A percentile compares a stretch with the other conserved stretches of the same genome.
These are phyloP conservation scores for Balaenoptera acutorostrata DNA, from an alignment of 2,113 vertebrate genomes.

Conservation along the genomic window DNA sequence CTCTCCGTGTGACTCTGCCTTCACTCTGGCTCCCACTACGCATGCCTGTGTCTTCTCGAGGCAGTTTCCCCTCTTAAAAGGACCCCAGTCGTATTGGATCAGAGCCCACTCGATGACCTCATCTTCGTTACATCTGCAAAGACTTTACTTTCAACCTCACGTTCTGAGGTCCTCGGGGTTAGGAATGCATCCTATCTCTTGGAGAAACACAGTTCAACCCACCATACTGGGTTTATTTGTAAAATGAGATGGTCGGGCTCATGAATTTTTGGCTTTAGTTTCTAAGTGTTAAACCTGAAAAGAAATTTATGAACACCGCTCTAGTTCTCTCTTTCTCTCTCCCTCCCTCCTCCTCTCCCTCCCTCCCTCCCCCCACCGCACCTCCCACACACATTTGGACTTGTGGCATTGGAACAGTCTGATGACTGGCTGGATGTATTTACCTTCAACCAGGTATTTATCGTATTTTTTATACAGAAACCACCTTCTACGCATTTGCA, in stretches of 20 bases:
- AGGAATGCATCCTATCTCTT: accelerated
- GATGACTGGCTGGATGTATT: accelerated
- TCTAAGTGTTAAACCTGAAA: background rate
- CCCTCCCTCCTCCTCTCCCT: too few species aligned
- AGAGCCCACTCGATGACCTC: background rate
- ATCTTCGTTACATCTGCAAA: background rate
- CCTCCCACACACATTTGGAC: background rate
- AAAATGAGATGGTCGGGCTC: background rate
- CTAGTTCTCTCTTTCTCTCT: accelerated
- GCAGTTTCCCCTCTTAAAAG: accelerated
- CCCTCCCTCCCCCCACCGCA: accelerated
- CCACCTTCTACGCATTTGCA: accelerated
- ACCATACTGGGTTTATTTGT: background rate
- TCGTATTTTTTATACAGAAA: background rate
- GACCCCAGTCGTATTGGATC: accelerated
- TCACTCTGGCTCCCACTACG: accelerated
- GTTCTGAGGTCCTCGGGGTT: accelerated
- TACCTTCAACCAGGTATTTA: background rate
- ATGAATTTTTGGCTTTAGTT: background rate
- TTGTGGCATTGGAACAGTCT: background rate
- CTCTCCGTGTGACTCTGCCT: accelerated
- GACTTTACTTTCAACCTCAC: background rate
- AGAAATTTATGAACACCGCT: background rate
- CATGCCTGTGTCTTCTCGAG: accelerated
- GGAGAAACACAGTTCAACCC: accelerated